Conservation (phyloP, 1,140 invertebrate species). For the Ostrea edulis region DNA sequence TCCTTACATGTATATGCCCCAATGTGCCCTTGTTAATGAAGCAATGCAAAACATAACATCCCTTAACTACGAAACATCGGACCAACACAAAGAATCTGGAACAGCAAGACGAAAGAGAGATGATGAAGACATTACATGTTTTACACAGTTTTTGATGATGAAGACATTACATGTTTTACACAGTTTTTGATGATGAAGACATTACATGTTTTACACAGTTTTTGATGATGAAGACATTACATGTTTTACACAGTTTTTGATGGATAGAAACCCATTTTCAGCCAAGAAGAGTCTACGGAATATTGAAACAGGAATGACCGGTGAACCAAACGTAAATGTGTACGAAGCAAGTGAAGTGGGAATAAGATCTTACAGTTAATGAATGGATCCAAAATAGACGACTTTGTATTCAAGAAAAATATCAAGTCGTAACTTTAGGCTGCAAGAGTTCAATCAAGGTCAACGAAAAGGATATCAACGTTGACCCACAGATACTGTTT, state of each 20-base stretch:
- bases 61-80: constrained; percentile 51
- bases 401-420: constrained; percentile 54
- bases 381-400: constrained; percentile 48
- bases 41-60: constrained; percentile 56
- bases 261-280: constrained; percentile 55
- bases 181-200: too few relatives aligned
- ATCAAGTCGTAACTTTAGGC: constrained; percentile 54
- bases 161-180: too few relatives aligned
- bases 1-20: too few relatives aligned
- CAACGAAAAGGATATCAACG: constrained; percentile 20
- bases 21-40: constrained; percentile 58
- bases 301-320: constrained; percentile 53
- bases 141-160: too few relatives aligned
- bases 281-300: constrained; percentile 46
- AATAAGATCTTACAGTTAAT: constrained; percentile 52
- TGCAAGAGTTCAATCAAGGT: constrained; percentile 42
- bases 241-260: too few relatives aligned
- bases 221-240: constrained; percentile 50
- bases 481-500: constrained; percentile 61
- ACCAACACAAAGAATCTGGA: constrained; percentile 58
- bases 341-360: constrained; percentile 54
- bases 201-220: too few relatives aligned
- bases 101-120: constrained; percentile 48
- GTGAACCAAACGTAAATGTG: constrained; percentile 45
- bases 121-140: too few relatives aligned